Evolutionary conservation across 2,797 vertebrate genomes (phyloP).

Genomic region (Oceanodroma leucorhoa): DNA sequence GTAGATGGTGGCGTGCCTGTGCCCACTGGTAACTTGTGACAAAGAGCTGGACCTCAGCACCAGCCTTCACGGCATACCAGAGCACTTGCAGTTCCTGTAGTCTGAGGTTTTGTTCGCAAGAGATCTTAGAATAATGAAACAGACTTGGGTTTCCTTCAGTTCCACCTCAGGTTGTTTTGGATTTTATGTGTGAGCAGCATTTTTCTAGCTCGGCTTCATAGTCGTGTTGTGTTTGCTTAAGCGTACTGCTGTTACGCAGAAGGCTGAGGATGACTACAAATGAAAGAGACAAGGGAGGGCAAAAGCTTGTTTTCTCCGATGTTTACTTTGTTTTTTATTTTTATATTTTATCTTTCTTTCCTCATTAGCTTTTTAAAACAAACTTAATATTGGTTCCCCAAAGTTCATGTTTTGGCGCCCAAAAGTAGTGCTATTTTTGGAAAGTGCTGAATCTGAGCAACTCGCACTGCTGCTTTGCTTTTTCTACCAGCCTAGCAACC

Average conservation of each 20-base stretch:
- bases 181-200: neutral
- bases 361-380: neutral
- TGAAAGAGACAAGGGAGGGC: neutral
- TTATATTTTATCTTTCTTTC: neutral
- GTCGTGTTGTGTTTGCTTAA: neutral
- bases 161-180: accelerated
- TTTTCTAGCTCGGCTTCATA: neutral
- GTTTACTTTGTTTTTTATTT: neutral
- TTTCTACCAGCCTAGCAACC: neutral
- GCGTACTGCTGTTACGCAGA: neutral
- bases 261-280: neutral
- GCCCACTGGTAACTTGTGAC: neutral
- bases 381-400: neutral
- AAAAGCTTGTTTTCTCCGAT: accelerated
- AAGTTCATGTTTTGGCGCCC: neutral
- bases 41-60: neutral
- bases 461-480: neutral
- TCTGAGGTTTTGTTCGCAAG: neutral
- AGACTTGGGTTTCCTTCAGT: neutral
- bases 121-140: neutral
- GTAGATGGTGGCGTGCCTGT: neutral
- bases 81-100: neutral
- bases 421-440: neutral
- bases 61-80: neutral
- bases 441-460: neutral